phyloP scores from a whole-genome alignment of 2,888 invertebrate species.

The Amphimallon solstitiale region DNA sequence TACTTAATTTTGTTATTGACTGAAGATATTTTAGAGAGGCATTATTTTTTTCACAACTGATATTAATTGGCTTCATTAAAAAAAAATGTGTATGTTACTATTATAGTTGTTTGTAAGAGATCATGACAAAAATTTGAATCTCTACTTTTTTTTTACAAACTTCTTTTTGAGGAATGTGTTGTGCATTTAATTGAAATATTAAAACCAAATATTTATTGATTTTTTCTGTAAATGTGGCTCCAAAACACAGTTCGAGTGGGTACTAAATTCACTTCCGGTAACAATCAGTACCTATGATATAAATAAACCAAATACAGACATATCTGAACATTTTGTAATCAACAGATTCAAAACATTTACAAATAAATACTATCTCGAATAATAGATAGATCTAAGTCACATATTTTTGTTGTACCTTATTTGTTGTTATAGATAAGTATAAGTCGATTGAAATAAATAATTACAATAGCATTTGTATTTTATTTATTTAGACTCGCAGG shows the following conservation, averaged over 20 bases:
- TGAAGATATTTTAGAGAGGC: too few relatives aligned
- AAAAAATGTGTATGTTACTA: neutral
- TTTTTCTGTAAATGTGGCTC: too few relatives aligned
- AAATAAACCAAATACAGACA: neutral
- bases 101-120: conserved; percentile 5
- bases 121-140: conserved; percentile 3
- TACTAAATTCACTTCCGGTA: too few relatives aligned
- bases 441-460: too few relatives aligned
- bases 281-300: neutral
- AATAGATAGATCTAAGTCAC: conserved; percentile 12
- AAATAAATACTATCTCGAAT: conserved; percentile 13
- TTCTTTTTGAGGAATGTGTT: neutral
- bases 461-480: too few relatives aligned
- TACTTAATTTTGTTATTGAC: conserved; percentile 14
- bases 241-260: too few relatives aligned
- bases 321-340: neutral
- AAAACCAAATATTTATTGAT: neutral
- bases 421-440: conserved; percentile 11
- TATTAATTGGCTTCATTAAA: conserved; percentile 12
- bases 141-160: neutral
- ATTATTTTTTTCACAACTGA: neutral
- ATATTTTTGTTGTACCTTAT: conserved; percentile 27
- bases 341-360: neutral
- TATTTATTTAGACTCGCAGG: too few relatives aligned
- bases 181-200: neutral